Percentiles rank a stretch among this genome's conserved stretches.
phyloP scores from a whole-genome alignment of 1,140 invertebrate genomes.

The Chymomyza costata region DNA sequence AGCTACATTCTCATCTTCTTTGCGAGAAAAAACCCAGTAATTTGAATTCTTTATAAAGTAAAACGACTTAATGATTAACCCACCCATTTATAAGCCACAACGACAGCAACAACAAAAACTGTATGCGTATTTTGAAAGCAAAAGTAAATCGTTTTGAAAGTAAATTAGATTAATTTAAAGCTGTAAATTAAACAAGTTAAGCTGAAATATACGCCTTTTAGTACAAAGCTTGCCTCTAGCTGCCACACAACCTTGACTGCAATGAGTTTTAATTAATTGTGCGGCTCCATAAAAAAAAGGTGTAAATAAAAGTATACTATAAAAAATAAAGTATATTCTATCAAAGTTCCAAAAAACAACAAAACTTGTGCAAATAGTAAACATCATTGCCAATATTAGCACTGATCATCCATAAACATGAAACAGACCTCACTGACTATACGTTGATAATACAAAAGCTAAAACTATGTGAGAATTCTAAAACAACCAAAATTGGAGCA shows the following conservation, averaged over 20 bases:
- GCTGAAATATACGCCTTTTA: conserved; percentile 39
- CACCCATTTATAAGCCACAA: conserved; percentile 40
- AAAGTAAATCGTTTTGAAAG: conserved; percentile 73
- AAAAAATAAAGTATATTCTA: too few species aligned
- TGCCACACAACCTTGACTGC: conserved; percentile 69
- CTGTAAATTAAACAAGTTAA: conserved; percentile 71
- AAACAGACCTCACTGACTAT: too few species aligned
- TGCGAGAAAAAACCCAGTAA: background rate
- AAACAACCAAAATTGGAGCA: conserved; percentile 56
- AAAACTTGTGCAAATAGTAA: background rate
- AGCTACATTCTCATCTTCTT: too few species aligned
- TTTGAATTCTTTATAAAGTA: conserved; percentile 32
- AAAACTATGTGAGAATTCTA: background rate
- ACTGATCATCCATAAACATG: too few species aligned
- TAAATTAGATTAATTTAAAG: conserved; percentile 71
- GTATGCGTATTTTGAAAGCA: conserved; percentile 66
- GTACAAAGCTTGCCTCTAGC: too few species aligned
- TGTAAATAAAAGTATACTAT: conserved; percentile 42
- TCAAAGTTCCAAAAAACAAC: conserved; percentile 11
- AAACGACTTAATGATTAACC: conserved; percentile 56
- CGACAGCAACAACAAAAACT: conserved; percentile 13
- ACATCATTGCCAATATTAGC: too few species aligned
- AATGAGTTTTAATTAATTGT: conserved; percentile 72
- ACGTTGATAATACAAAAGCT: too few species aligned
- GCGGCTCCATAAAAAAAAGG: conserved; percentile 43